phyloP scores from a whole-genome alignment of 1,140 invertebrate genomes.

The Akabosia matsudoensis region DNA sequence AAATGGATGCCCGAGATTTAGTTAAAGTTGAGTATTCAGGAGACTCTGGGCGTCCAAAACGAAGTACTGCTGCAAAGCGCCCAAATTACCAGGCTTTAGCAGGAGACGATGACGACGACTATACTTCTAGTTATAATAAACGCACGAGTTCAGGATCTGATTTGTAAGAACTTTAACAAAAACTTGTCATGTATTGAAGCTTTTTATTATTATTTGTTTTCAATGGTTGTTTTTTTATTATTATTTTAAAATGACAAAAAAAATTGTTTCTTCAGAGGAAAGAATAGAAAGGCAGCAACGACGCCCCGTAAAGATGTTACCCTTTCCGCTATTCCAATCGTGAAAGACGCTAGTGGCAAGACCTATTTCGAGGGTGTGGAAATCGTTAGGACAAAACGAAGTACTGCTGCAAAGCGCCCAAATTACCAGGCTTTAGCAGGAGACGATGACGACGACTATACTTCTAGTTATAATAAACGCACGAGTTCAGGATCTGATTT shows the following conservation, averaged over 20 bases:
- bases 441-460: constrained; percentile 6
- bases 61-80: not conserved
- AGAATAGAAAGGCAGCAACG: not conserved
- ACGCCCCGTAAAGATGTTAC: not conserved
- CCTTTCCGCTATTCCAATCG: constrained; percentile 11
- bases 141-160: not conserved
- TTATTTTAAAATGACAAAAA: too few species aligned
- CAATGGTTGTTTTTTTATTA: not conserved
- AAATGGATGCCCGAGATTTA: not conserved
- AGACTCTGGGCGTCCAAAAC: not conserved
- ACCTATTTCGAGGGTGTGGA: constrained; percentile 11
- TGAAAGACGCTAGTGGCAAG: constrained; percentile 13
- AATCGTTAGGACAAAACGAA: not conserved
- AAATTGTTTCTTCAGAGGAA: too few species aligned
- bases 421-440: constrained; percentile 1
- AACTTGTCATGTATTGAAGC: too few species aligned
- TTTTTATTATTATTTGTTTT: not conserved
- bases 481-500: not conserved
- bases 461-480: not conserved
- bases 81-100: not conserved
- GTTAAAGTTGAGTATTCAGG: not conserved
- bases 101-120: constrained; percentile 12
- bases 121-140: not conserved
- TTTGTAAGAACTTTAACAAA: constrained; percentile 4
- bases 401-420: not conserved